Evolutionary conservation across 2,888 invertebrate species (phyloP).

Genomic region (Mactromeris polynyma): DNA sequence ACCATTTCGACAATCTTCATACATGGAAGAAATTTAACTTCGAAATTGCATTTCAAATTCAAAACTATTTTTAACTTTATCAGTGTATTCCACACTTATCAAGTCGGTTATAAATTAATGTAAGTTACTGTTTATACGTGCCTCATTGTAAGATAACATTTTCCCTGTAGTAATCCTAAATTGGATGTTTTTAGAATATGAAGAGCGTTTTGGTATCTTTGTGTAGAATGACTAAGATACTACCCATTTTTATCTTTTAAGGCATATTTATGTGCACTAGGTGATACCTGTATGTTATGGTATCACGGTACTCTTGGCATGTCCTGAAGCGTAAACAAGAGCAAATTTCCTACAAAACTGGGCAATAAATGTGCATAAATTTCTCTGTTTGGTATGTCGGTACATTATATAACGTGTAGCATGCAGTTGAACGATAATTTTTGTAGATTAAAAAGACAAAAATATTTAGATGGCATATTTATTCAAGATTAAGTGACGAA

Average conservation of each 20-base stretch:
- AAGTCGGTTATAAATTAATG: neutral
- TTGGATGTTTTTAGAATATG: neutral
- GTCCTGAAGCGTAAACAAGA: slow-evolving; percentile 37
- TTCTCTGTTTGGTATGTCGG: slow-evolving; percentile 42
- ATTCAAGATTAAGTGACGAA: slow-evolving; percentile 38
- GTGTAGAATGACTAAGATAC: slow-evolving; percentile 28
- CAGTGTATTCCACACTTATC: neutral
- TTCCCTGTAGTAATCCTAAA: neutral
- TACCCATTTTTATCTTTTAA: neutral
- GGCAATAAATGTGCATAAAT: slow-evolving; percentile 54
- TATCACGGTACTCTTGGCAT: slow-evolving; percentile 31
- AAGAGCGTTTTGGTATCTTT: neutral
- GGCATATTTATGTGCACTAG: neutral
- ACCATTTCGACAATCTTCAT: neutral
- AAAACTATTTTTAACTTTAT: neutral
- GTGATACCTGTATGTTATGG: slow-evolving; percentile 35
- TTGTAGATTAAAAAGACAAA: slow-evolving; percentile 43
- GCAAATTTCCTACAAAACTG: slow-evolving; percentile 39
- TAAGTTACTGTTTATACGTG: neutral
- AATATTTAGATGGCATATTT: slow-evolving; percentile 56
- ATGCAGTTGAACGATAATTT: slow-evolving; percentile 19
- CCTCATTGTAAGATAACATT: neutral
- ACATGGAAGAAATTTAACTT: neutral
- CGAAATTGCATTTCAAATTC: neutral
- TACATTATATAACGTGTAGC: neutral